Base-by-base conservation (phyloP, 2,797 vertebrate species). In the Chiroxiphia lanceolata region DNA sequence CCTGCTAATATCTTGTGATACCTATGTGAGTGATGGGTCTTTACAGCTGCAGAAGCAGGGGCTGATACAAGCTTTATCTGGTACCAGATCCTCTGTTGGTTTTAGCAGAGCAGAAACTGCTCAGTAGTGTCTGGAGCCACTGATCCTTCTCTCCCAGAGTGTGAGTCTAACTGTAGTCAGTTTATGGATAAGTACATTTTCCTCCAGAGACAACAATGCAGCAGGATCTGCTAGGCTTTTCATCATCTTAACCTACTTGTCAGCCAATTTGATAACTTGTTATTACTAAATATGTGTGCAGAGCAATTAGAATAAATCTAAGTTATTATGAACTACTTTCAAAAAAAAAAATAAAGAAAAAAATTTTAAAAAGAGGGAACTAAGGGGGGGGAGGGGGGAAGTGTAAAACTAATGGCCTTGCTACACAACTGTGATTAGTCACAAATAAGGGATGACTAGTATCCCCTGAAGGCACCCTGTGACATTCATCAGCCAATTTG, bases 261-360 rank as follows among this genome's bases (percentile, higher is more conserved):
- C 96, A 90, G 75, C 90, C 42, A 93, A 80, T 87, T 87, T 93
- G 93, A 92, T 90, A 95, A 93, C 90, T 94, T 94, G 91, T 93
- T 95, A 95, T 93, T 95, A 83, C 90, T 89, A 92, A 96, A 94
- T 94, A 94, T 85, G 74, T 90, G 68, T 87, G 77, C 68, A 59
- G 68, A 94, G 87, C 74, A 93, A 97, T 97, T 97, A 96, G 86
- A 93, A 94, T 94, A 94, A 97, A 96, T 97, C 76, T 88, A 78
- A 92, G 85, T 86, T 23, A 75, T 94, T 95, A 94, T 77, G 20
- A 95, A 94, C 57, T 36, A 72, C 63, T 91, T 95, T 67, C 7
- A 11, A 13, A 60, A 33, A 70, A 40, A 34, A 36, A 7, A 7
- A 7, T 1, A 54, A 79, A 34, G 9, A 15, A 47, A 70, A 70